Evolutionary conservation across 30 jellyfish, hydroid and myxozoan species (phyloP), one percentile per base, ranked within the genome.

Genomic region (Hydra vulgaris): DNA sequence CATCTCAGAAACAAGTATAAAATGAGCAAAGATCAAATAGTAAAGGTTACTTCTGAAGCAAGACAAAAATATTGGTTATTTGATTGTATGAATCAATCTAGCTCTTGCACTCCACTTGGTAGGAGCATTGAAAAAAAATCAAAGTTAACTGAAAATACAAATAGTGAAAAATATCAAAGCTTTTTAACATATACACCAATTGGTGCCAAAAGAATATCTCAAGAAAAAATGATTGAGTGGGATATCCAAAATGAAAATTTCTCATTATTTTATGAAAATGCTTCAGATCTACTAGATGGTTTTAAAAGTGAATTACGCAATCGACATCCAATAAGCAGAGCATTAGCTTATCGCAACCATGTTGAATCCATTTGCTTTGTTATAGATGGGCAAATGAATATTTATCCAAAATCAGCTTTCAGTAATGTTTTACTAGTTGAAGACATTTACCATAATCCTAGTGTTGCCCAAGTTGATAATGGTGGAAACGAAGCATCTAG

Each of bases 401-500:
- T 21, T 18, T 75, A 25, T 23, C 83, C 83, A 17, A 27, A 75
- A 75, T 25, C 53, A 21, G 70, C 83, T 25, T 70, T 7, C 17
- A 25, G 72, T 23, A 75, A 75, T 70, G 56, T 22, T 22, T 8
- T 20, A 20, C 61, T 26, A 25, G 16, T 73, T 18, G 61, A 75
- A 70, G 83, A 75, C 21, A 26, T 25, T 4, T 75, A 75, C 56
- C 83, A 75, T 20, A 26, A 70, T n/a, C 56, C 56, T 21, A 25
- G 53, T 66, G 53, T 17, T 75, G 24, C 72, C 8, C 19, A 23
- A 4, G 56, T 75, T 75, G 83, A 26, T 25, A 75, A 75, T 25
- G 83, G 83, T 23, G 83, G 71, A 24, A 53, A 5, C 0, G 83
- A 75, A 26, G 70, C 72, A 25, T 25, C 83, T 4, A 75, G 72